A percentile compares a stretch with the other conserved stretches of the same genome.
phyloP scores from a whole-genome alignment of 2,113 vertebrate genomes.

The Cygnus buccinator region DNA sequence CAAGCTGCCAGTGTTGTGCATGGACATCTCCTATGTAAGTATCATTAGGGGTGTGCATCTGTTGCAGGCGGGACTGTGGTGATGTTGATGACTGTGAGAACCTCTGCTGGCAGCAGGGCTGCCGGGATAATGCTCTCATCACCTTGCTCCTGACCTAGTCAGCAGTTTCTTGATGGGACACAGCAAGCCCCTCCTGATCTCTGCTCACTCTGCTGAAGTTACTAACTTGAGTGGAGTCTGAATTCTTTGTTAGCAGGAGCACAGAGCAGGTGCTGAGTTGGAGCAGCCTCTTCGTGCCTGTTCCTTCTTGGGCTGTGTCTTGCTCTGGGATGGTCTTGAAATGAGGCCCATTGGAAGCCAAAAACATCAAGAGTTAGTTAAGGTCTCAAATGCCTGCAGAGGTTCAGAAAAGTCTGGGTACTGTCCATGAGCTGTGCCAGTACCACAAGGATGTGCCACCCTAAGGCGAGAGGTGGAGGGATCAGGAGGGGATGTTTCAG shows the following conservation, averaged over 20 bases:
- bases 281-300: neutral
- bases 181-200: neutral
- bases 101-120: neutral
- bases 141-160: neutral
- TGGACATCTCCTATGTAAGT: slow-evolving; percentile 98
- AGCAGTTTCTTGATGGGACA: neutral
- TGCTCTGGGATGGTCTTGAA: neutral
- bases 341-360: neutral
- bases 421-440: neutral
- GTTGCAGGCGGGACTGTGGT: neutral
- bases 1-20: slow-evolving; percentile 94
- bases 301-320: neutral
- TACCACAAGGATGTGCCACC: neutral
- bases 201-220: neutral
- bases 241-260: neutral
- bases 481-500: neutral
- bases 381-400: neutral
- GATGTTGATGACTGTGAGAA: neutral
- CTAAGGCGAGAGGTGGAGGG: neutral
- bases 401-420: neutral
- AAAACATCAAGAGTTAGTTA: neutral
- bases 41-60: neutral
- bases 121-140: neutral
- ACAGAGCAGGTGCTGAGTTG: neutral
- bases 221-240: neutral